These are phyloP conservation scores for Toxotes lorentzi DNA, from an alignment of 2,797 vertebrate species.

Conservation along the genomic window DNA sequence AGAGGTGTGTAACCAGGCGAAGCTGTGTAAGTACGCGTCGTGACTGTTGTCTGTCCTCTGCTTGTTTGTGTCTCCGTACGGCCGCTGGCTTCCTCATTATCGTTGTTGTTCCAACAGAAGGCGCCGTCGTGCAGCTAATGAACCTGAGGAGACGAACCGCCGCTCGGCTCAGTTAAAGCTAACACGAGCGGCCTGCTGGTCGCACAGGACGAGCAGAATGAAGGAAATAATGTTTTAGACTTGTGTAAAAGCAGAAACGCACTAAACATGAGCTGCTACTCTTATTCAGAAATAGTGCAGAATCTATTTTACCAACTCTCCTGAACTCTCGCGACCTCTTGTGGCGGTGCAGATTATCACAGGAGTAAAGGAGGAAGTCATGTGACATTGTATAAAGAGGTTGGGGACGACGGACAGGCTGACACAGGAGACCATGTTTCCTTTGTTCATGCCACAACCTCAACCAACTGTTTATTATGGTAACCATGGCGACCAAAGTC, in stretches of 20 bases:
- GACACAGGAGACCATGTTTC: no score
- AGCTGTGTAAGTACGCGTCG: not conserved
- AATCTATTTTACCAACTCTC: slow-evolving; percentile 34
- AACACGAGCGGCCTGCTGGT: not conserved
- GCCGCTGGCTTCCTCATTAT: slow-evolving; percentile 4
- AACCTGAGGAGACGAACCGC: slow-evolving; percentile 2
- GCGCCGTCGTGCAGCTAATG: not conserved
- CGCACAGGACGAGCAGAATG: not conserved
- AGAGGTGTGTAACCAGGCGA: not conserved
- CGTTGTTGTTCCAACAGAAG: not conserved
- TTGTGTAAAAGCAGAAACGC: slow-evolving; percentile 38
- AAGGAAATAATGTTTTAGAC: slow-evolving; percentile 19
- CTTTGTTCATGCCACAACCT: no score
- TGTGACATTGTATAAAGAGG: no score
- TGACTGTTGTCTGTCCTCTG: not conserved
- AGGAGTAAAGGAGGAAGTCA: no score
- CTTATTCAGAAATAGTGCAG: slow-evolving; percentile 57
- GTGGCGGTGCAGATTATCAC: no score
- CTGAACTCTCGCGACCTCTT: slow-evolving; percentile 22
- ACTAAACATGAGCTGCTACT: slow-evolving; percentile 36
- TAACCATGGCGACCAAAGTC: no score
- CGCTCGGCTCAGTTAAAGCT: not conserved
- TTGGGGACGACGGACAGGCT: no score
- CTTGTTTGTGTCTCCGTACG: not conserved
- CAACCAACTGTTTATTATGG: no score